These are phyloP conservation scores for Oopsacas minuta DNA, from an alignment of 37 sponge, comb jelly and placozoan genomes.

Conservation along the genomic window DNA sequence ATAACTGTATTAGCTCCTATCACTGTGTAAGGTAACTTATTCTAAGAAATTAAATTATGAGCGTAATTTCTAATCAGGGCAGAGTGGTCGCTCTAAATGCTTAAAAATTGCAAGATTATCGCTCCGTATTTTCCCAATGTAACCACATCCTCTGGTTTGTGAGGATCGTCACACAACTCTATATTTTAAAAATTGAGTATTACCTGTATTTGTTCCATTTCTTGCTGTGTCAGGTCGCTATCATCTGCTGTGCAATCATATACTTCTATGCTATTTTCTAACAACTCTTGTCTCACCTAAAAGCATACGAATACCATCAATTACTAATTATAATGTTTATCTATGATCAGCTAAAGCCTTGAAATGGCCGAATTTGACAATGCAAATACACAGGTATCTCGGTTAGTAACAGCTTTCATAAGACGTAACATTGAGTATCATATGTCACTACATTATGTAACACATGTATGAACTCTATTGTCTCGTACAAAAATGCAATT, in stretches of 20 bases:
- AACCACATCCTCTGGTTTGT: no score
- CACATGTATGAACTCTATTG: no score
- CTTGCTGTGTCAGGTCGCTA: background rate
- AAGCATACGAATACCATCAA: no score
- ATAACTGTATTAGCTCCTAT: background rate
- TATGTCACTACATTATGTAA: no score
- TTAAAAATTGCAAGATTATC: no score
- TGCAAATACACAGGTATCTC: no score
- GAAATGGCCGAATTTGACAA: no score
- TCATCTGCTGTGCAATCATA: slow-evolving; percentile 17
- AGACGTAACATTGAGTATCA: no score
- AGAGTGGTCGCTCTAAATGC: background rate
- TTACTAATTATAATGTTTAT: background rate
- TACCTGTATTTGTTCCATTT: background rate
- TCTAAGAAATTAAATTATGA: background rate
- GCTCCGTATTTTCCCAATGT: no score
- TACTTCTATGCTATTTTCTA: background rate
- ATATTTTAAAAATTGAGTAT: no score
- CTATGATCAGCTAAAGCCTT: background rate
- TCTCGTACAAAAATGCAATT: no score
- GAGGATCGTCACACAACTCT: background rate
- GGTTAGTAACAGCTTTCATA: no score
- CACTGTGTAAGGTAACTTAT: background rate
- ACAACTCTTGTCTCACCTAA: background rate
- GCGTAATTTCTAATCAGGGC: background rate